A percentile compares a stretch with the other conserved stretches of the same genome.
These are phyloP conservation scores for Struthidea cinerea DNA, from an alignment of 2,113 vertebrate species.

Conservation along the genomic window DNA sequence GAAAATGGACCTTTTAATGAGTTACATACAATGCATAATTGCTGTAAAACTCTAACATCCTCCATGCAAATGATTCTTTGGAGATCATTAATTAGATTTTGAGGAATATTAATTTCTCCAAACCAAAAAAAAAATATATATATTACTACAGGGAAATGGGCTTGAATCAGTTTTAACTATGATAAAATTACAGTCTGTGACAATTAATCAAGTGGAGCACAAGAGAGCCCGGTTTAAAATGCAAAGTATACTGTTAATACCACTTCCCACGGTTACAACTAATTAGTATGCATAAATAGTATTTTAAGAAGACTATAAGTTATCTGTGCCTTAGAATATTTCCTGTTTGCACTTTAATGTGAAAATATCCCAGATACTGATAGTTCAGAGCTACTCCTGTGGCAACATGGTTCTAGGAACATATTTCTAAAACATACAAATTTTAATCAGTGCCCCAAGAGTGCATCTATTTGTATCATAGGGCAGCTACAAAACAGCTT, in stretches of 20 bases:
- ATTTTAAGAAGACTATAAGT: slow-evolving; percentile 24
- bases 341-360: not conserved
- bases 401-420: not conserved
- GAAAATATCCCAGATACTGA: not conserved
- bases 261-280: slow-evolving; percentile 5
- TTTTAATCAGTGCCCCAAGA: slow-evolving; percentile 15
- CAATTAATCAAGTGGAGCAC: slow-evolving; percentile 61
- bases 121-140: slow-evolving; percentile 31
- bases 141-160: slow-evolving; percentile 62
- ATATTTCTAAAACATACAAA: slow-evolving; percentile 19
- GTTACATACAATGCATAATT: slow-evolving; percentile 50
- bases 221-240: slow-evolving; percentile 43
- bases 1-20: slow-evolving; percentile 68
- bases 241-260: slow-evolving; percentile 32
- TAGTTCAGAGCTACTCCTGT: not conserved
- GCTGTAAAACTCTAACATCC: slow-evolving; percentile 49
- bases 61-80: slow-evolving; percentile 65
- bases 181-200: slow-evolving; percentile 61
- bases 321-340: not conserved
- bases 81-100: slow-evolving; percentile 70
- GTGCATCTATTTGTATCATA: not conserved
- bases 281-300: slow-evolving; percentile 45
- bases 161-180: slow-evolving; percentile 66
- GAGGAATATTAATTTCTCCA: slow-evolving; percentile 70
- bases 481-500: slow-evolving; percentile 11